These are phyloP conservation scores for Ophioderma brevispina DNA, from an alignment of 35 echinoderm and acorn worm species.

Conservation along the genomic window DNA sequence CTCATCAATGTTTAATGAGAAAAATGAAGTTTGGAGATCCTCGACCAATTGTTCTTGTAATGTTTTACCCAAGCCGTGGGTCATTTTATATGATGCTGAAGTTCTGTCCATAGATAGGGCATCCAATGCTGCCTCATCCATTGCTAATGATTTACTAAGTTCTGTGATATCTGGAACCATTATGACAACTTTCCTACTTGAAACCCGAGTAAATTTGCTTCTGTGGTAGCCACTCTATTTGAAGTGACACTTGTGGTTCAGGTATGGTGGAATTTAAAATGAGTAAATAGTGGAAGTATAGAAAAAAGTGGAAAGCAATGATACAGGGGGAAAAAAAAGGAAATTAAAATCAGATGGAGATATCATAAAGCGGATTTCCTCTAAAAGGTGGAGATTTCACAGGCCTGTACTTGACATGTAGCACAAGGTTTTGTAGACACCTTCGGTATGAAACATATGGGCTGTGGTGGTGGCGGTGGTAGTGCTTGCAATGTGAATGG, in stretches of 20 bases:
- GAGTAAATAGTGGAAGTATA: no score
- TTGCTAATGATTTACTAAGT: slow-evolving; percentile 49
- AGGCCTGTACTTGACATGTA: no score
- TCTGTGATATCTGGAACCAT: slow-evolving; percentile 45
- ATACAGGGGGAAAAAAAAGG: no score
- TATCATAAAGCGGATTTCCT: no score
- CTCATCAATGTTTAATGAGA: slow-evolving; percentile 65
- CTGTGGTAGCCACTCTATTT: slow-evolving; percentile 35
- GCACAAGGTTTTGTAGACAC: no score
- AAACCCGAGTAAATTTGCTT: slow-evolving; percentile 57
- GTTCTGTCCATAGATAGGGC: slow-evolving; percentile 49
- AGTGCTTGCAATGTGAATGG: slow-evolving; percentile 31
- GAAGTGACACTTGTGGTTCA: slow-evolving; percentile 29
- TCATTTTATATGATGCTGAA: slow-evolving; percentile 59
- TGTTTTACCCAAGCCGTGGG: slow-evolving; percentile 58
- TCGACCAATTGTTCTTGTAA: slow-evolving; percentile 24
- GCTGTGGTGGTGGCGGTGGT: no score
- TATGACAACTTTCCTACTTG: slow-evolving; percentile 48
- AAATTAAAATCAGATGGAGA: no score
- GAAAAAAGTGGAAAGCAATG: no score
- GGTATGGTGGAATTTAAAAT: no score
- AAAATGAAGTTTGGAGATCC: slow-evolving; percentile 30
- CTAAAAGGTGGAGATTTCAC: no score
- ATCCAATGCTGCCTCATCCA: slow-evolving; percentile 46
- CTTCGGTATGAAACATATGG: no score